phyloP scores from a whole-genome alignment of 2,888 invertebrate species.

The Zygothrica quintamaculata region DNA sequence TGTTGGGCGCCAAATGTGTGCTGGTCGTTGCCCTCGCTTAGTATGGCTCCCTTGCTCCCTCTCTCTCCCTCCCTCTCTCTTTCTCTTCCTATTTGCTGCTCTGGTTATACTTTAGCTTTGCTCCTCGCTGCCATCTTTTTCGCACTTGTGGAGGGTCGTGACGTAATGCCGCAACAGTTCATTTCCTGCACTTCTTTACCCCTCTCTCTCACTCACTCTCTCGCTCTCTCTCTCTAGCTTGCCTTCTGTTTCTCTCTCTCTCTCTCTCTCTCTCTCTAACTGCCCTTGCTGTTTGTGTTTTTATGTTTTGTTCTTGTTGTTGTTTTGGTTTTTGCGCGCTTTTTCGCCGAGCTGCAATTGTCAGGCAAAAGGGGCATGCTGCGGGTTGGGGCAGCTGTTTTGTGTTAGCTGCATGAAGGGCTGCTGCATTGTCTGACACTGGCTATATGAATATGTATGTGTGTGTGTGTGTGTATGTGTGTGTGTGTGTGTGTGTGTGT shows the following conservation, averaged over 20 bases:
- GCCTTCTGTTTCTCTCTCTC: background rate
- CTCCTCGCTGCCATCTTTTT: constrained; percentile 2
- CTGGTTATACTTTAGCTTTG: no score
- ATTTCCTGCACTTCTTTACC: constrained; percentile 43
- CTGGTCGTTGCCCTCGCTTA: constrained; percentile 78
- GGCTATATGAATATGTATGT: constrained; percentile 7
- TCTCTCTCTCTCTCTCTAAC: background rate
- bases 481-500: constrained; percentile 10
- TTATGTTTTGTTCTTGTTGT: constrained; percentile 7
- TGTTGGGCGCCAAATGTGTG: constrained; percentile 74
- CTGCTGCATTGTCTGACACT: constrained; percentile 48
- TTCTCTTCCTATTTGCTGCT: background rate
- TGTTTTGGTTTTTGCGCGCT: constrained; percentile 43
- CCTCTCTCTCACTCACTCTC: background rate
- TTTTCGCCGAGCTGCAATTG: constrained; percentile 30
- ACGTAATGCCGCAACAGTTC: constrained; percentile 72
- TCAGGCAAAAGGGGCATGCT: constrained; percentile 35
- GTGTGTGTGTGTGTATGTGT: no score
- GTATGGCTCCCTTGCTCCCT: constrained; percentile 1
- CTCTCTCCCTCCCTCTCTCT: constrained; percentile 4
- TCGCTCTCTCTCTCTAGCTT: constrained; percentile 4
- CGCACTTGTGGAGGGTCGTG: constrained; percentile 32
- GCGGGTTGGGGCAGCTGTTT: constrained; percentile 30
- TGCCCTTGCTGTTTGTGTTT: constrained; percentile 25
- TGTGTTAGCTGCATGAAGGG: constrained; percentile 47